These are phyloP conservation scores for Myxocyprinus asiaticus DNA, from an alignment of 2,113 vertebrate species.

Conservation along the genomic window DNA sequence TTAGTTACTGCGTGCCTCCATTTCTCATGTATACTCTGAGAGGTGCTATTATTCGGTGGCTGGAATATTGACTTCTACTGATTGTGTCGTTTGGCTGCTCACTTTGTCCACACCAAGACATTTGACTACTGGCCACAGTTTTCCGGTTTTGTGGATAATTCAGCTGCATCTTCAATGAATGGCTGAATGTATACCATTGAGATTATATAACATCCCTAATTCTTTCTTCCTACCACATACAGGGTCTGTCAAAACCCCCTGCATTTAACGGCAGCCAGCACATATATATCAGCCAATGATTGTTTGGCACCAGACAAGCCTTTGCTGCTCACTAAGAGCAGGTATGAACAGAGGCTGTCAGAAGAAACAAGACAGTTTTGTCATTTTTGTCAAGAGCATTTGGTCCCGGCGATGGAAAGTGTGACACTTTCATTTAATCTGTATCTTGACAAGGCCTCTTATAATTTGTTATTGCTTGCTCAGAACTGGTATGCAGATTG, in stretches of 20 bases:
- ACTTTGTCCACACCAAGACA: no score
- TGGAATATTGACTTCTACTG: no score
- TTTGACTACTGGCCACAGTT: no score
- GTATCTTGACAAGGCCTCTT: neutral
- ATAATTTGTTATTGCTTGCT: neutral
- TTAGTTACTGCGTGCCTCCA: no score
- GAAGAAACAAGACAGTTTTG: conserved; percentile 65
- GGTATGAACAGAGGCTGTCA: conserved; percentile 56
- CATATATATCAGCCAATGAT: conserved; percentile 59
- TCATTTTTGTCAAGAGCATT: conserved; percentile 58
- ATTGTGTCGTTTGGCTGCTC: no score
- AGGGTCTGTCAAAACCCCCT: conserved; percentile 59
- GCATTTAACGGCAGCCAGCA: conserved; percentile 58
- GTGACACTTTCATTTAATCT: neutral
- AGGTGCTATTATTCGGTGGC: no score
- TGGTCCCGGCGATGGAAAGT: conserved; percentile 53
- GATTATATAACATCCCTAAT: conserved; percentile 23
- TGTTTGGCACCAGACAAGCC: conserved; percentile 55
- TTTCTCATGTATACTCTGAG: no score
- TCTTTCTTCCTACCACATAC: conserved; percentile 54
- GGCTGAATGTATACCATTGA: neutral
- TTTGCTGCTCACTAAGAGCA: conserved; percentile 52
- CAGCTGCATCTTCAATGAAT: neutral
- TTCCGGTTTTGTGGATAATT: neutral
- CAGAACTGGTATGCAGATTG: neutral